These are phyloP conservation scores for Drosophila setosimentum DNA, from an alignment of 2,888 invertebrate genomes.

Conservation along the genomic window DNA sequence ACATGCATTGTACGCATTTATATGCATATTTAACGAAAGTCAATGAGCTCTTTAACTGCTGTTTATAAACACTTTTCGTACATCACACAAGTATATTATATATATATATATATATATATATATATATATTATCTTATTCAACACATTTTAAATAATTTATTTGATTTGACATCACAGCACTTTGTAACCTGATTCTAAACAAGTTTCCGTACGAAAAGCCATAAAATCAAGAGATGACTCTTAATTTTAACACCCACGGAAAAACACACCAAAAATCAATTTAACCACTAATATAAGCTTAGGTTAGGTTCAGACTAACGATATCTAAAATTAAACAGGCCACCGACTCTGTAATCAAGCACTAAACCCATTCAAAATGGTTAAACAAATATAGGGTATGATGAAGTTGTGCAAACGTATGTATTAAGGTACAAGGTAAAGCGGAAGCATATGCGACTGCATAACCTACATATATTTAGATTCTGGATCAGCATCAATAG, in stretches of 20 bases:
- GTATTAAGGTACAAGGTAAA: not conserved
- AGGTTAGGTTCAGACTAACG: not conserved
- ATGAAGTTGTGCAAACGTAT: not conserved
- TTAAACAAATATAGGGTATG: not conserved
- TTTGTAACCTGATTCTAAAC: slow-evolving; percentile 16
- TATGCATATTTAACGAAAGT: not conserved
- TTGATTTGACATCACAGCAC: slow-evolving; percentile 18
- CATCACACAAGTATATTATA: not conserved
- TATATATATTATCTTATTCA: too few relatives aligned
- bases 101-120: not conserved
- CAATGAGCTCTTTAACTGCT: not conserved
- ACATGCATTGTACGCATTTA: not conserved
- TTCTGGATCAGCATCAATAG: not conserved
- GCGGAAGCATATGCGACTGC: not conserved
- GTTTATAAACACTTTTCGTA: not conserved
- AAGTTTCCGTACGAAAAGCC: slow-evolving; percentile 21
- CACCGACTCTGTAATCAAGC: not conserved
- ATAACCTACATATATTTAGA: not conserved
- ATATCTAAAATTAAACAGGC: not conserved
- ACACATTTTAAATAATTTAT: not conserved
- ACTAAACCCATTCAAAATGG: not conserved
- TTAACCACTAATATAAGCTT: not conserved
- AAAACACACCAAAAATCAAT: not conserved
- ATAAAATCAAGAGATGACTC: slow-evolving; percentile 13
- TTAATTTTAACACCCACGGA: slow-evolving; percentile 10